Evolutionary conservation across 2,888 invertebrate species (phyloP).

Genomic region (Lasioglossum vierecki): DNA sequence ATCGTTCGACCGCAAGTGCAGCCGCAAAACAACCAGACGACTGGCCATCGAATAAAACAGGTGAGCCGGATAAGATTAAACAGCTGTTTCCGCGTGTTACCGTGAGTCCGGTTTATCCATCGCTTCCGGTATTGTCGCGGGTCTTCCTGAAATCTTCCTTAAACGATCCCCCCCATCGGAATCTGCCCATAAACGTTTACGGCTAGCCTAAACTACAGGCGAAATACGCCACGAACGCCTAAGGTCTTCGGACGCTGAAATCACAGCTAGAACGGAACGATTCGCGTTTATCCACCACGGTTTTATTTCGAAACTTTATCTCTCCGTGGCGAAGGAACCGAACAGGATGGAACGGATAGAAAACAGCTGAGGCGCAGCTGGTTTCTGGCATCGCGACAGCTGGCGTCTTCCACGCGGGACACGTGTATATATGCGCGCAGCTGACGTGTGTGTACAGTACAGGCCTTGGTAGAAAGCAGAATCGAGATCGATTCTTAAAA

Average conservation of each 20-base stretch:
- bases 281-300: slow-evolving; percentile 33
- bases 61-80: slow-evolving; percentile 76
- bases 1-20: slow-evolving; percentile 4
- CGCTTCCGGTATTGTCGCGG: neutral
- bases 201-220: neutral
- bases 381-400: slow-evolving; percentile 78
- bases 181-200: neutral
- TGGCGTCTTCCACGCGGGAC: slow-evolving; percentile 66
- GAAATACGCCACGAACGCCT: neutral
- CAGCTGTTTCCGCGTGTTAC: slow-evolving; percentile 77
- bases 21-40: slow-evolving; percentile 29
- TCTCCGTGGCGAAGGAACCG: slow-evolving; percentile 58
- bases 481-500: slow-evolving; percentile 46
- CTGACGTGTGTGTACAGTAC: slow-evolving; percentile 52
- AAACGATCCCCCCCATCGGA: neutral
- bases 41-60: slow-evolving; percentile 72
- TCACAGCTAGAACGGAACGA: neutral
- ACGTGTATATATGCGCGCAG: slow-evolving; percentile 36
- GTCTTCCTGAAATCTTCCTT: neutral
- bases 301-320: slow-evolving; percentile 62
- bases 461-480: slow-evolving; percentile 65
- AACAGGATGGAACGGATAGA: slow-evolving; percentile 71
- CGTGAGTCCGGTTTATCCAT: slow-evolving; percentile 44
- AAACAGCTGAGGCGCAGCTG: slow-evolving; percentile 82
- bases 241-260: neutral